Base-by-base conservation (phyloP, 2,888 invertebrate species). In the Hydrotaea cyrtoneurina region DNA sequence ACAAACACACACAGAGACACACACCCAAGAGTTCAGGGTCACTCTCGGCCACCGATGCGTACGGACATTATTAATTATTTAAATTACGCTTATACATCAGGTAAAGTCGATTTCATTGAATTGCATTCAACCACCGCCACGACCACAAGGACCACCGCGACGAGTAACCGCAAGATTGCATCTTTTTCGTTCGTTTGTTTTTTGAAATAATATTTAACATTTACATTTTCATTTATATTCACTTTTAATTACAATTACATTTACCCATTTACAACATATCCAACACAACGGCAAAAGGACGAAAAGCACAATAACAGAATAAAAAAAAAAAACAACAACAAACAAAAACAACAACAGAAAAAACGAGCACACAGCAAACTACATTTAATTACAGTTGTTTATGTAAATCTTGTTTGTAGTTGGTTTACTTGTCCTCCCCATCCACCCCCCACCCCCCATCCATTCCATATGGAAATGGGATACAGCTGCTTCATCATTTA, bases 21-120 rank as follows among this genome's bases (percentile, higher is more conserved):
- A 4, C 31, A 31, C 7, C 3, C 31, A 31, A 2, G 31, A 31
- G 31, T 39, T 39, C 13, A 39, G 39, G 39, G 39, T 10, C 39
- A 13, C 10, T 39, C 39, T 39, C 7, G 7, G 39, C 39, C 39
- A 39, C 8, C 39, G 39, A 13, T 5, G 36, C 36, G 11, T 10
- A 39, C 13, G 11, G 1, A 39, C 10, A 10, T 57, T 66, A 81
- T 81, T 59, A 76, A 76, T 78, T 76, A 81, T 76, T 78, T 81
- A 81, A 84, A 46, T 66, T 76, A 81, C 76, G 73, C 78, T 81
- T 59, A 84, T 81, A 81, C 73, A 15, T 43, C 23, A 62, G 26
- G 71, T 39, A n/a, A 50, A 39, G 26, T 23, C n/a, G 13, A 69
- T 69, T 69, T 46, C 69, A 46, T 69, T 39, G 19, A 31, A 31